A percentile compares a stretch with the other conserved stretches of the same genome.
phyloP scores from a whole-genome alignment of 2,888 invertebrate genomes.

The Crioceris asparagi region DNA sequence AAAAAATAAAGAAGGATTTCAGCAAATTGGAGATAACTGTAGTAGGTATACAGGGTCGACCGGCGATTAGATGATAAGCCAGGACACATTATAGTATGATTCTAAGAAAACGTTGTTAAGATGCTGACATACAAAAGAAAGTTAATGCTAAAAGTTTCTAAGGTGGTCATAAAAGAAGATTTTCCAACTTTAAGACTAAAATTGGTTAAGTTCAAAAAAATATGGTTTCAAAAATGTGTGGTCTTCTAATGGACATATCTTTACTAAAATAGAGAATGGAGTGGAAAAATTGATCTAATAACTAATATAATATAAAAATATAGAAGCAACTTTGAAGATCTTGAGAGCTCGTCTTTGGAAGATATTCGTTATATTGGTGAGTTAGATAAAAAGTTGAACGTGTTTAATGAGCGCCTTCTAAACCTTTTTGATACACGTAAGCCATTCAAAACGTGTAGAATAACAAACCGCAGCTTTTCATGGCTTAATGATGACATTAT shows the following conservation, averaged over 20 bases:
- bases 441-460: not conserved
- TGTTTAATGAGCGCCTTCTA: not conserved
- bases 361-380: not conserved
- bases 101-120: constrained; percentile 3
- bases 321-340: not conserved
- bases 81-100: constrained; percentile 1
- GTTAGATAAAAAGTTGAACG: not conserved
- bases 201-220: constrained; percentile 2
- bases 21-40: too few species aligned
- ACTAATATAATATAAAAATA: too few species aligned
- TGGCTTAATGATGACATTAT: not conserved
- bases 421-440: not conserved
- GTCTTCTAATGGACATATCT: constrained; percentile 1
- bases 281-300: not conserved
- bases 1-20: too few species aligned
- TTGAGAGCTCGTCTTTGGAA: not conserved
- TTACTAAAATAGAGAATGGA: not conserved
- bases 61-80: not conserved
- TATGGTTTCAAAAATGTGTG: constrained; percentile 7
- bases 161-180: constrained; percentile 2
- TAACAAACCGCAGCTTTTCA: not conserved
- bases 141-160: not conserved
- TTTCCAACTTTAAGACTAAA: not conserved
- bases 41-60: too few species aligned
- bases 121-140: constrained; percentile 2